Evolutionary conservation across 1,140 invertebrate species (phyloP), one percentile per base, ranked within the genome.

Genomic region (Brachionus rotundiformis): DNA sequence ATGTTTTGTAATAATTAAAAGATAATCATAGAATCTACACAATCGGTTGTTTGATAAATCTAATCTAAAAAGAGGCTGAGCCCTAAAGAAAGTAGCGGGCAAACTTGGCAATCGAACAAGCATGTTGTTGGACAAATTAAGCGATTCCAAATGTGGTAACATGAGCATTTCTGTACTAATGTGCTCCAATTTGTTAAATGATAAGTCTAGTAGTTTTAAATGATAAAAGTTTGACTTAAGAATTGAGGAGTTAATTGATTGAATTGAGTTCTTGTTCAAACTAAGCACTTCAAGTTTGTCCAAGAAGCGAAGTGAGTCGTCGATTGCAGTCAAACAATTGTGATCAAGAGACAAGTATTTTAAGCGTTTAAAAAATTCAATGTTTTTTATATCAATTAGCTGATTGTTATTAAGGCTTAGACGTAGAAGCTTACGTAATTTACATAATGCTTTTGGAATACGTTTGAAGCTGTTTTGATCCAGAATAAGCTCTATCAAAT

Each of bases 131-230:
- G 76, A 54, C 6, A 79, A 10, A 39, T 63, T 79, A 0, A 79
- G 27, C 7, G 29, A 59, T 23, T 79, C 76, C 16, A 79, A 63
- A 79, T 79, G 47, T 31, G 76, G 76, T n/a, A 79, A 41, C 76
- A 79, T 79, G 3, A 79, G 27, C 31, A 79, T 19, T 49, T 79
- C 76, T 13, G 76, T 63, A 19, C 27, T 54, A 16, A 79, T 79
- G 1, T 19, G 25, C 23, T 79, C 29, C 10, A 79, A n/a, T 41
- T 29, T 54, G 54, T 79, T 79, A 25, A 39, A 54, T 25, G 76
- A 79, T 1, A 79, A 31, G 36, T 79, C 76, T 27, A 79, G 11
- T 19, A 54, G 47, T 79, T 79, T 79, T 16, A 79, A 11, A 11
- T 36, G n/a, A 13, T 79, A 31, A 16, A 79, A 59, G 44, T 36